A percentile compares a stretch with the other conserved stretches of the same genome.
Evolutionary conservation across 2,888 invertebrate genomes (phyloP).

Genomic region (Oxycera nigricornis): DNA sequence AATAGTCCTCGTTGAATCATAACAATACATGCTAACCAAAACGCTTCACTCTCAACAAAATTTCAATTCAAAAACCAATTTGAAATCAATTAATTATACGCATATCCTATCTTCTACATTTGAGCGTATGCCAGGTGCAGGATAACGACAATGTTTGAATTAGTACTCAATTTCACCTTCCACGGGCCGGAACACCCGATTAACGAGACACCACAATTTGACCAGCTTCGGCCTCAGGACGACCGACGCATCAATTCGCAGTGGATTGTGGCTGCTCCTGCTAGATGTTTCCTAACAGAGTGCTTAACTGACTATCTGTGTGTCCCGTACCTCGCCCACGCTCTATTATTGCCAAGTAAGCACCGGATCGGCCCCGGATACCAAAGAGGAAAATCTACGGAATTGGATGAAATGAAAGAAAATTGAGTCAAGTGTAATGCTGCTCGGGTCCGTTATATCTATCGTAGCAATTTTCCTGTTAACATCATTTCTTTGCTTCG

Average conservation of each 20-base stretch:
- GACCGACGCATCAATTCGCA: neutral
- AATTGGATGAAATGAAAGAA: neutral
- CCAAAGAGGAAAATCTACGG: neutral
- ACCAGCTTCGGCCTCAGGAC: slow-evolving; percentile 1
- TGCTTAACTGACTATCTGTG: neutral
- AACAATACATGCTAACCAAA: neutral
- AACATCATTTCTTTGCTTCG: slow-evolving; percentile 3
- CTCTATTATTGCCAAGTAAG: slow-evolving; percentile 1
- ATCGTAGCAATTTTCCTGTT: slow-evolving; percentile 31
- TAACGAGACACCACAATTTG: slow-evolving; percentile 19
- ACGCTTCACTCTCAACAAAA: neutral
- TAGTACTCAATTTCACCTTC: slow-evolving; percentile 14
- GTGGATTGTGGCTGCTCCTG: neutral
- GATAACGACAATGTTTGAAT: neutral
- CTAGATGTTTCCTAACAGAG: neutral
- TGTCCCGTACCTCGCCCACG: neutral
- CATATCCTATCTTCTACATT: neutral
- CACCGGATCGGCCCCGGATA: neutral
- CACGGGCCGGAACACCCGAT: neutral
- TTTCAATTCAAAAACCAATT: slow-evolving; percentile 27
- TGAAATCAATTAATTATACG: slow-evolving; percentile 26
- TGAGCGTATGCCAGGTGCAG: neutral
- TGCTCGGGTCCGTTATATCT: neutral
- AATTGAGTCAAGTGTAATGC: neutral
- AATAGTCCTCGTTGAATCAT: no score